Base-by-base conservation (phyloP, 2,888 invertebrate species). In the Melanostoma mellinum region DNA sequence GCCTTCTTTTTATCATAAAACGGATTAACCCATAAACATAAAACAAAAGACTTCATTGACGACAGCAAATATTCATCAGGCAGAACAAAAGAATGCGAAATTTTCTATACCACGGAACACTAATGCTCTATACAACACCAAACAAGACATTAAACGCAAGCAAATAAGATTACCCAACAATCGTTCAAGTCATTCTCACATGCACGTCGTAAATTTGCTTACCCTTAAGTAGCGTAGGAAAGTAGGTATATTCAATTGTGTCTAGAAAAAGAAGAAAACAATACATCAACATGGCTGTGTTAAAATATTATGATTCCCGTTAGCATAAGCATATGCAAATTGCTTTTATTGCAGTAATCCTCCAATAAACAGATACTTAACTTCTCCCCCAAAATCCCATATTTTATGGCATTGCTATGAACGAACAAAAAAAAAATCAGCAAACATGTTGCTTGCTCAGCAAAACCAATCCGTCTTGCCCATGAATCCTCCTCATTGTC, bases 281-380 rank as follows among this genome's bases (percentile, higher is more conserved):
- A 63, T 56, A 71, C 52, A 58, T 52, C 56, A 58, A 6, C 52
- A 38, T 30, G 20, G 6, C 33, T 76, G 68, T 76, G 75, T 46
- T 46, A 44, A 56, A 77, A 60, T 40, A 67, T 20, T 20, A 78
- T 72, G 72, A 67, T 46, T 60, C 42, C 30, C 20, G 30, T 20
- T 9, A 67, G 38, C 60, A 72, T 44, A 60, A 77, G 8, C 33
- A 53, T 58, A 75, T 75, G 80, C 65, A 60, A 75, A 80, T 53
- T 10, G 46, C 20, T 50, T 63, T 68, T 50, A 71, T 48, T 44
- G 52, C 55, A 6, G 40, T 50, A 56, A 55, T 38, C 35, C 40
- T 4, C 10, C 32, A 68, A 74, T 50, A 52, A 58, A 55, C 30
- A 48, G 50, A 44, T 32, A 68, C 40, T 20, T 68, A 53, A 75